A percentile compares a stretch with the other conserved stretches of the same genome.
phyloP scores from a whole-genome alignment of 1,140 invertebrate genomes.

The Oryzaephilus surinamensis region DNA sequence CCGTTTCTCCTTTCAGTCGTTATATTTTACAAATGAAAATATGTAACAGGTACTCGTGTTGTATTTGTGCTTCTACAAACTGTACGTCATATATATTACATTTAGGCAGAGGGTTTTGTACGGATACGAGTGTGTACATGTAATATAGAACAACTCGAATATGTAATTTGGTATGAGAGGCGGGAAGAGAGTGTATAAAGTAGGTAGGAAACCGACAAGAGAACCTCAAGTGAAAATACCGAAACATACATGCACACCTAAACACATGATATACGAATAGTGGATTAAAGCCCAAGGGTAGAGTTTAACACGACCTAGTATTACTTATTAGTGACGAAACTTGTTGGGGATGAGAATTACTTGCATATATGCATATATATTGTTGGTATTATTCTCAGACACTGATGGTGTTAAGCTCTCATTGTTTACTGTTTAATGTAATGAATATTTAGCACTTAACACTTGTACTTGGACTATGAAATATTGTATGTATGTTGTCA shows the following conservation, averaged over 20 bases:
- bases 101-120: too few relatives aligned
- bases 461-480: too few relatives aligned
- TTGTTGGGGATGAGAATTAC: constrained; percentile 19
- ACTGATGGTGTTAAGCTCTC: too few relatives aligned
- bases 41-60: constrained; percentile 17
- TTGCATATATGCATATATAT: constrained; percentile 20
- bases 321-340: constrained; percentile 22
- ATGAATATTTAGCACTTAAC: too few relatives aligned
- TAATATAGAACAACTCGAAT: too few relatives aligned
- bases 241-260: constrained; percentile 14
- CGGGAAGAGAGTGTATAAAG: too few relatives aligned
- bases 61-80: constrained; percentile 16
- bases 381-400: constrained; percentile 15
- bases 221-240: too few relatives aligned
- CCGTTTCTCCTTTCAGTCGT: too few relatives aligned
- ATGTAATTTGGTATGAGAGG: too few relatives aligned
- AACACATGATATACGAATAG: constrained; percentile 23
- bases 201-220: constrained; percentile 19
- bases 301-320: constrained; percentile 24
- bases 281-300: constrained; percentile 21
- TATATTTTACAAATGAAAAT: constrained; percentile 18
- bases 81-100: constrained; percentile 22
- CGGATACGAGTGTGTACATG: too few relatives aligned
- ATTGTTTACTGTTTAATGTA: too few relatives aligned
- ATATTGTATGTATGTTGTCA: too few relatives aligned